Evolutionary conservation across 2,888 invertebrate genomes (phyloP), one percentile per base, ranked within the genome.

Genomic region (Zonitis immaculata): DNA sequence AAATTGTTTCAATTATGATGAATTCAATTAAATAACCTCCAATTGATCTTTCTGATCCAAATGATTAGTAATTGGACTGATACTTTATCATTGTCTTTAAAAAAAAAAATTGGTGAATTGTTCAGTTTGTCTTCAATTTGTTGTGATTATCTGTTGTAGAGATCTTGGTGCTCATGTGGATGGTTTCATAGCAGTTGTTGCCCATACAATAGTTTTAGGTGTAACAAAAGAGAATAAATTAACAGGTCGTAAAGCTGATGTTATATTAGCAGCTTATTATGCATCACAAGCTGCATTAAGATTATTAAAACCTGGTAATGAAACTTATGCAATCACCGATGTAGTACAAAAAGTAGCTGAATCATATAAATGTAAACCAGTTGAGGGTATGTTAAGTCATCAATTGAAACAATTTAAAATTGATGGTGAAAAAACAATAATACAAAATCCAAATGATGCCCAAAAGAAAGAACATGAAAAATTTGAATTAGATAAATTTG

Each of bases 121-220:
- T n/a, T n/a, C n/a, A n/a, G n/a, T n/a, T n/a, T n/a, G n/a, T n/a
- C n/a, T n/a, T n/a, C n/a, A n/a, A n/a, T n/a, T n/a, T n/a, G 9
- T 20, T 52, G 27, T 27, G 45, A 14, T 39, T 30, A 43, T 48
- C 46, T n/a, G 58, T 77, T 81, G 27, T 70, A 94, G 94, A 76
- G 98, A 99, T 78, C 80, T 99, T 72, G 99, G 99, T 62, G 95
- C 95, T 58, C 98, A 99, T 73, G 89, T 99, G 71, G 99, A 99
- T 83, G 99, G 99, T 30, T 98, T 95, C 73, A 95, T 97, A 70
- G 97, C 98, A 46, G 96, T 98, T 47, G 96, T 93, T 49, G 99
- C 98, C 25, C 98, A 99, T 76, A 95, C 97, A 5, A 80, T 97
- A 59, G 86, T 93, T 49, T 86, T 99, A 66, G 95, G 95, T 46